phyloP scores from a whole-genome alignment of 2,888 invertebrate genomes.

The Ophion costatus region DNA sequence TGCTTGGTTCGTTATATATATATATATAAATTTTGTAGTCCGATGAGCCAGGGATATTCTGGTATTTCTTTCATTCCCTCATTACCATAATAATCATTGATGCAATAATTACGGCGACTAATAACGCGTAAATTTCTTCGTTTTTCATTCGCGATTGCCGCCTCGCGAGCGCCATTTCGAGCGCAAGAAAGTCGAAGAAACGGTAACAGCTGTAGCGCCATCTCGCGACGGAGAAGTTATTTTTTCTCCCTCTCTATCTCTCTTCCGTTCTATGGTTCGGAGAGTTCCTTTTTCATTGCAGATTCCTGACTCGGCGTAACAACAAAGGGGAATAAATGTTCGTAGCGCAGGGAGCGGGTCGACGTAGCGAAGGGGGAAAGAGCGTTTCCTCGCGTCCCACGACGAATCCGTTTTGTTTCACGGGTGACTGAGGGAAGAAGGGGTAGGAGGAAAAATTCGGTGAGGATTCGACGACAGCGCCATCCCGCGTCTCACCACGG shows the following conservation, averaged over 20 bases:
- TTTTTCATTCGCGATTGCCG: neutral
- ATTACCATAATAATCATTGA: constrained; percentile 64
- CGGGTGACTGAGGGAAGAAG: no score
- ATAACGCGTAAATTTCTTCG: constrained; percentile 40
- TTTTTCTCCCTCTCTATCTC: neutral
- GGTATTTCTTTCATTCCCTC: neutral
- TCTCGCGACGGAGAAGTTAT: neutral
- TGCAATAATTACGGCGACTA: constrained; percentile 66
- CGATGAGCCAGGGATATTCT: constrained; percentile 36
- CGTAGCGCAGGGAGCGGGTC: neutral
- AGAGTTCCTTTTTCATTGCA: neutral
- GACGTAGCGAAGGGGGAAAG: no score
- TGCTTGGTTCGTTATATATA: neutral
- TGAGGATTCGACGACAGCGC: neutral
- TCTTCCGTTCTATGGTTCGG: constrained; percentile 4
- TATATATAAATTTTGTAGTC: constrained; percentile 9
- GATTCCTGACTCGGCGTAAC: neutral
- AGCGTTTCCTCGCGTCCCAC: neutral
- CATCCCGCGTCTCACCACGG: constrained; percentile 35
- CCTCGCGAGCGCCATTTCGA: neutral
- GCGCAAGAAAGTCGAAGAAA: neutral
- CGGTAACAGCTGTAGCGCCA: constrained; percentile 17
- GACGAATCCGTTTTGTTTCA: neutral
- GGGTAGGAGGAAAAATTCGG: neutral
- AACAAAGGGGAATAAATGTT: constrained; percentile 3